These are phyloP conservation scores for Grus americana DNA, from an alignment of 2,113 vertebrate species.

Conservation along the genomic window DNA sequence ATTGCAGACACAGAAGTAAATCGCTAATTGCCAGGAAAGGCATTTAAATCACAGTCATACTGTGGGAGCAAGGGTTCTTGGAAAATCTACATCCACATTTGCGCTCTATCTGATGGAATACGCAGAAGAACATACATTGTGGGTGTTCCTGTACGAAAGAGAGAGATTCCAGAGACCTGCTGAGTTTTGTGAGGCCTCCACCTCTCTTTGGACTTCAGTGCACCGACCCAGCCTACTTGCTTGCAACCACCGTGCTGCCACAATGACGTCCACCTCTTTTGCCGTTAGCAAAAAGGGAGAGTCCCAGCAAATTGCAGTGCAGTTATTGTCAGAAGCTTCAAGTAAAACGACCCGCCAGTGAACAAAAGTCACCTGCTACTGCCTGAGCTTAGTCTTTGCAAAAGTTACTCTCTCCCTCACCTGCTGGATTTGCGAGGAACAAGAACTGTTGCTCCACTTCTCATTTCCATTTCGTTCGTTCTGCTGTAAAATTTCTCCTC, in stretches of 20 bases:
- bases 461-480: background rate
- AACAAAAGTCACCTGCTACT: background rate
- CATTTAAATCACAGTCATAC: conserved; percentile 8
- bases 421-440: background rate
- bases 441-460: background rate
- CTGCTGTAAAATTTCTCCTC: background rate
- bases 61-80: background rate
- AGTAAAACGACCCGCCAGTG: background rate
- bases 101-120: background rate
- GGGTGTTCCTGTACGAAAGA: background rate
- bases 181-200: background rate
- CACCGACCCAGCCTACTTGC: background rate
- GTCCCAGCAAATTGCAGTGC: background rate
- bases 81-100: background rate
- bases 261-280: background rate
- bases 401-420: background rate
- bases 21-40: conserved; percentile 15
- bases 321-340: background rate
- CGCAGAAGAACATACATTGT: background rate
- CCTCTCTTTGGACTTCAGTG: background rate
- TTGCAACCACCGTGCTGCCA: background rate
- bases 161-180: background rate
- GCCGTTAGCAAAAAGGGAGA: background rate
- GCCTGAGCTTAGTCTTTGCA: background rate
- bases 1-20: conserved; percentile 24